Conservation (phyloP, 2,113 vertebrate species). For the Cryptotis parvus region DNA sequence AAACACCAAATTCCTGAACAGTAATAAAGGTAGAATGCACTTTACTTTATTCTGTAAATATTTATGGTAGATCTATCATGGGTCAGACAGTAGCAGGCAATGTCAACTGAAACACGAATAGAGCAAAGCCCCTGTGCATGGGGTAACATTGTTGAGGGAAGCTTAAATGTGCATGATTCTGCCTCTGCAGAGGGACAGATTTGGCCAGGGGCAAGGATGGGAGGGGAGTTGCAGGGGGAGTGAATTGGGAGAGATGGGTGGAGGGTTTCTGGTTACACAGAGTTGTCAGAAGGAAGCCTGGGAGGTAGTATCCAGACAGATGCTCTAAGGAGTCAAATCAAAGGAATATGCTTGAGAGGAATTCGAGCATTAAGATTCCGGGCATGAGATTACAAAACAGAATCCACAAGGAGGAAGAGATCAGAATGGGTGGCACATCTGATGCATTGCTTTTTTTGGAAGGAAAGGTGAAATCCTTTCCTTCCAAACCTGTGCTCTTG, state of each 20-base stretch:
- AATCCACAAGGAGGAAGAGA: neutral
- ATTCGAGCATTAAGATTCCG: neutral
- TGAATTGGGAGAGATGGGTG: neutral
- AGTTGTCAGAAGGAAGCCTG: neutral
- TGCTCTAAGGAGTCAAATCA: neutral
- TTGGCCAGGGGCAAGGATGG: neutral
- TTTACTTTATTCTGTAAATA: neutral
- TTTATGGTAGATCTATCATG: neutral
- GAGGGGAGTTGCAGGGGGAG: too few relatives aligned
- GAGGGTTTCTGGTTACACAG: neutral
- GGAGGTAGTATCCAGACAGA: neutral
- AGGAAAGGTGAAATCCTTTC: neutral
- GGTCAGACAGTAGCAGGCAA: neutral
- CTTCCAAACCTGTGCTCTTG: constrained; percentile 3
- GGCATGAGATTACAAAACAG: neutral
- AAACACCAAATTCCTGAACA: neutral
- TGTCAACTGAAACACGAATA: neutral
- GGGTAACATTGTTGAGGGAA: neutral
- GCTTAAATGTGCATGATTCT: neutral
- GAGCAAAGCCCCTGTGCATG: neutral
- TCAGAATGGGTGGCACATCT: neutral
- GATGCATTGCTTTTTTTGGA: neutral
- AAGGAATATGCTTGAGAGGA: neutral
- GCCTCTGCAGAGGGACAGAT: neutral
- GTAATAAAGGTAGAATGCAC: neutral